phyloP scores from a whole-genome alignment of 2,113 vertebrate species.

The Brienomyrus longianalis region DNA sequence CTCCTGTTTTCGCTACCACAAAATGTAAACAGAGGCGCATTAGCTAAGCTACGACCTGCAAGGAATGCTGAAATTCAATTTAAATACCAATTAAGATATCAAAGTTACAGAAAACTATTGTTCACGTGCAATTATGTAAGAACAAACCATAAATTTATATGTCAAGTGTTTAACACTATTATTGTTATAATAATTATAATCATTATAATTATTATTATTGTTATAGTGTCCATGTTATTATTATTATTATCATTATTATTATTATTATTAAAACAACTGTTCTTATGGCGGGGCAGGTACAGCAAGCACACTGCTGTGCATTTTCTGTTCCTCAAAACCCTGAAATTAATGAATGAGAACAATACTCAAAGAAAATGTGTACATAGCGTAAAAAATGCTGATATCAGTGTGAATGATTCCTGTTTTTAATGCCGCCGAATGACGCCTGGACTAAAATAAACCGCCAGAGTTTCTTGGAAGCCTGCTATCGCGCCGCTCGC shows the following conservation, averaged over 20 bases:
- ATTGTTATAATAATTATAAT: background rate
- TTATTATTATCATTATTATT: background rate
- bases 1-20: background rate
- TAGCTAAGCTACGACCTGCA: background rate
- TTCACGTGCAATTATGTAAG: background rate
- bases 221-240: no score
- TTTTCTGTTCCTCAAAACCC: background rate
- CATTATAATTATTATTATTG: no score
- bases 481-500: conserved; percentile 13
- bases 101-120: background rate
- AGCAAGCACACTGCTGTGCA: background rate
- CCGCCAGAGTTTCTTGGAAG: conserved; percentile 32
- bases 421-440: background rate
- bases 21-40: background rate
- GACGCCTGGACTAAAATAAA: conserved; percentile 13
- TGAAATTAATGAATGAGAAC: background rate
- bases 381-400: background rate
- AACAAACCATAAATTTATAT: background rate
- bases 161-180: background rate
- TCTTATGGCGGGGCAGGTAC: background rate
- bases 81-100: background rate
- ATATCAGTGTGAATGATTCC: background rate
- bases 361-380: background rate
- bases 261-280: background rate
- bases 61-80: background rate